Conservation (phyloP, 2,797 vertebrate genomes). For the Perodicticus potto region DNA sequence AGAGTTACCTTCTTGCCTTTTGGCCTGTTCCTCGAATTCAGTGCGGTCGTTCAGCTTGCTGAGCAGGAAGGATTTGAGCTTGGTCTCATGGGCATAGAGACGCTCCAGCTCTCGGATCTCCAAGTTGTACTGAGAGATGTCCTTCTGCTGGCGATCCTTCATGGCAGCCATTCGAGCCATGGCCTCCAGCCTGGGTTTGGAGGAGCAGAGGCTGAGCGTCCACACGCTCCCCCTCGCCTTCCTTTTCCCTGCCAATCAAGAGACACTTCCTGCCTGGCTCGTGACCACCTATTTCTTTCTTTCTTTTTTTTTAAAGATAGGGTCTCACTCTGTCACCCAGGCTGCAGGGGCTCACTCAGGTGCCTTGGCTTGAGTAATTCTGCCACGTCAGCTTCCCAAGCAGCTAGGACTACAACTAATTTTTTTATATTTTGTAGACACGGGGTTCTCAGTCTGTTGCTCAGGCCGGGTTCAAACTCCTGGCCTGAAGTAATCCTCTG, state of each 20-base stretch:
- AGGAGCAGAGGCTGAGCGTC: not conserved
- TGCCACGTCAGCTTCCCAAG: not conserved
- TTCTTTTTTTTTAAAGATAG: not conserved
- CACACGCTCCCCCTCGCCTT: not conserved
- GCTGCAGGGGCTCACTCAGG: not conserved
- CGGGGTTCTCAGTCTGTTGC: not conserved
- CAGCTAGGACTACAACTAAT: not conserved
- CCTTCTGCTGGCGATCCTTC: slow-evolving; percentile 78
- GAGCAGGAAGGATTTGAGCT: slow-evolving; percentile 84
- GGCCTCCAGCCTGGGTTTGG: slow-evolving; percentile 80
- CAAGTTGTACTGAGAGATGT: slow-evolving; percentile 80
- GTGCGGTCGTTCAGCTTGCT: slow-evolving; percentile 78
- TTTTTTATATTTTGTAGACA: not conserved
- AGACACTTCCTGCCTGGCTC: not conserved
- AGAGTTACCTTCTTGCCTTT: slow-evolving; percentile 81
- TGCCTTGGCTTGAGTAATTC: not conserved
- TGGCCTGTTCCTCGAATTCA: slow-evolving; percentile 78
- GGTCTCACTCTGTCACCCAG: not conserved
- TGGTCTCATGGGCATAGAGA: slow-evolving; percentile 73
- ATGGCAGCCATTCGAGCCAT: slow-evolving; percentile 81
- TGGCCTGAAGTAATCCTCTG: not conserved
- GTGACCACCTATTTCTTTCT: not conserved
- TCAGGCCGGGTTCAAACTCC: not conserved
- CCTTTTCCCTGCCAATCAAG: not conserved
- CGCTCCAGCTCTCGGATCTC: slow-evolving; percentile 83